Base-by-base conservation (phyloP, 2,797 vertebrate species). In the Myoxocephalus aenaeus region DNA sequence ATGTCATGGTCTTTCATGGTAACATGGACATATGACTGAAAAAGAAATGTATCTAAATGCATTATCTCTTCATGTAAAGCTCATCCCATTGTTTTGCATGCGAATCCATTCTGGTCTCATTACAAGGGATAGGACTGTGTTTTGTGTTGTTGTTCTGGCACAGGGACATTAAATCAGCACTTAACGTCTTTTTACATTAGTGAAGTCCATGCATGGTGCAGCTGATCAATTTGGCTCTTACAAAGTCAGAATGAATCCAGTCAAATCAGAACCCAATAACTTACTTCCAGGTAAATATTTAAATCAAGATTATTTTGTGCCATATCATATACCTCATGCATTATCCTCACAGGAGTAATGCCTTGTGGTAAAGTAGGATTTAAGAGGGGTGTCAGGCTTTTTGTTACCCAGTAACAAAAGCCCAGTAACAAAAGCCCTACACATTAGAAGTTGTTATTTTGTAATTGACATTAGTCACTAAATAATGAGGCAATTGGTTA, bases 71-170 rank as follows among this genome's bases (percentile, higher is more conserved):
- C 86, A 89, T 90, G 85, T 92, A 89, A 92, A 93, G 81, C 70
- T 89, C 81, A 92, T 86, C 77, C 90, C 81, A 90, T 90, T 88
- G 76, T 93, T 93, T 93, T 94, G 94, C 93, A 96, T 95, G 94
- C 88, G 4, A 89, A 90, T 91, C 83, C 88, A 88, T 90, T 88
- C 90, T 89, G 86, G 86, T 91, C 92, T 86, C 82, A 90, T 76
- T 69, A 87, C 75, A 87, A 87, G 86, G 86, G 77, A 84, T 80
- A 88, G 84, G 83, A 91, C 84, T 86, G 89, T 89, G 82, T 90
- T 90, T 90, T 91, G 84, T 92, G 87, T 93, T 89, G 77, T 89
- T 87, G 85, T 93, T 91, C 83, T 91, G 87, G 79, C 82, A 92
- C 87, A 90, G 78, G 82, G 83, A 90, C 80, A 78, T 83, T 88